Percentiles rank a stretch among this genome's conserved stretches.
phyloP scores from a whole-genome alignment of 1,140 invertebrate species.

The Colletes latitarsis region DNA sequence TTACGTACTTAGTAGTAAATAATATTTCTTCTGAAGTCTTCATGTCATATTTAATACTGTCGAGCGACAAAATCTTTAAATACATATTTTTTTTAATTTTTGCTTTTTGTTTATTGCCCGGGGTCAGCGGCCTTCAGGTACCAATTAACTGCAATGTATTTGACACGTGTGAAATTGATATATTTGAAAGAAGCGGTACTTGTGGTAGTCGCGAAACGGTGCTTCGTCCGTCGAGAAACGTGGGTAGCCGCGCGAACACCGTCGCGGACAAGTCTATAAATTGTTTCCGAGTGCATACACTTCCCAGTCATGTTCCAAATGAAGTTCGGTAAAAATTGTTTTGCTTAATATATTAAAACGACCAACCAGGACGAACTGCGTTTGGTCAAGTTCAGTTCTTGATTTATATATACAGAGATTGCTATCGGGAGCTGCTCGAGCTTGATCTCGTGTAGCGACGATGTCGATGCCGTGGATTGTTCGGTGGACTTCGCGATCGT shows the following conservation, averaged over 20 bases:
- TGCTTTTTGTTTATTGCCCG: not conserved
- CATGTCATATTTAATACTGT: constrained; percentile 23
- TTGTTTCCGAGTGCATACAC: constrained; percentile 37
- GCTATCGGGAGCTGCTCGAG: constrained; percentile 89
- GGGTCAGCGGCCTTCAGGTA: constrained; percentile 34
- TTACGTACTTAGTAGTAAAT: constrained; percentile 8
- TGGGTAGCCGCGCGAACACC: constrained; percentile 15
- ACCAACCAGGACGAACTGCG: constrained; percentile 20
- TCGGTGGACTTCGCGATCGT: constrained; percentile 83
- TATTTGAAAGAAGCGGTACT: constrained; percentile 57
- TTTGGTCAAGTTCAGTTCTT: constrained; percentile 45
- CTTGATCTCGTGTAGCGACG: constrained; percentile 90
- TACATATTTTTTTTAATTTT: constrained; percentile 12
- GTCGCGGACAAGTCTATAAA: constrained; percentile 15
- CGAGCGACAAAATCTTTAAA: constrained; percentile 19
- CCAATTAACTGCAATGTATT: constrained; percentile 51
- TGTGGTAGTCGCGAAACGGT: not conserved
- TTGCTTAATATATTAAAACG: constrained; percentile 41
- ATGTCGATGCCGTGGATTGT: constrained; percentile 83
- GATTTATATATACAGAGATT: constrained; percentile 55
- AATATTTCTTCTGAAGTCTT: constrained; percentile 44
- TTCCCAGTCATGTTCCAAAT: constrained; percentile 22
- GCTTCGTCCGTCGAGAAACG: constrained; percentile 15
- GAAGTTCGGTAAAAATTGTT: constrained; percentile 44
- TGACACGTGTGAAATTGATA: constrained; percentile 55